Percentiles rank a stretch among this genome's conserved stretches.
Evolutionary conservation across 2,888 invertebrate genomes (phyloP).

Genomic region (Cremastinae sp.): DNA sequence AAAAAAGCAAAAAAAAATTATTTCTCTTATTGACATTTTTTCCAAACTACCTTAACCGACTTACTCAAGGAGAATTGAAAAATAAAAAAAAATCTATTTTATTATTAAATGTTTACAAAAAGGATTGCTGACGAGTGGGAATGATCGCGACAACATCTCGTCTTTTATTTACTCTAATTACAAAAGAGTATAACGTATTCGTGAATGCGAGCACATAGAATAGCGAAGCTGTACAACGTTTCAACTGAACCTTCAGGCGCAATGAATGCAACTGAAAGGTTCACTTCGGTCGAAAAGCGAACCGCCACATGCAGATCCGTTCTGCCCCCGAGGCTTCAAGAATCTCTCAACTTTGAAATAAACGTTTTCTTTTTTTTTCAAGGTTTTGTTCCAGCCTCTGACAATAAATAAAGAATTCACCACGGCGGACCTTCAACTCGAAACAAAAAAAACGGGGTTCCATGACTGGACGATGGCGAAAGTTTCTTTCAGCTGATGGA

Average conservation of each 20-base stretch:
- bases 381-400: conserved; percentile 25
- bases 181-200: conserved; percentile 12
- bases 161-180: conserved; percentile 46
- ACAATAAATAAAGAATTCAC: no score
- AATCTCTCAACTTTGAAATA: conserved; percentile 26
- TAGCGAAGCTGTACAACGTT: conserved; percentile 9
- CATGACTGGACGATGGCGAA: conserved; percentile 18
- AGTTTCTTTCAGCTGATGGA: conserved; percentile 9
- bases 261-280: conserved; percentile 55
- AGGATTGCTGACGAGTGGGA: no score
- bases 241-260: conserved; percentile 49
- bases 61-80: no score
- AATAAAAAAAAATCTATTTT: no score
- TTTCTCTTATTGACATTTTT: no score
- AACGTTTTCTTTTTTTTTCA: conserved; percentile 42
- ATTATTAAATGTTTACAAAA: no score
- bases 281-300: conserved; percentile 53
- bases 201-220: background rate
- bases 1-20: no score
- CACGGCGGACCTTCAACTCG: no score
- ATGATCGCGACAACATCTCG: conserved; percentile 28
- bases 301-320: conserved; percentile 58
- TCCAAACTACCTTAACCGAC: no score
- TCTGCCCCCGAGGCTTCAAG: conserved; percentile 44
- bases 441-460: no score